Evolutionary conservation across 2,888 invertebrate genomes (phyloP).

Genomic region (Acanthosepion pharaonis): DNA sequence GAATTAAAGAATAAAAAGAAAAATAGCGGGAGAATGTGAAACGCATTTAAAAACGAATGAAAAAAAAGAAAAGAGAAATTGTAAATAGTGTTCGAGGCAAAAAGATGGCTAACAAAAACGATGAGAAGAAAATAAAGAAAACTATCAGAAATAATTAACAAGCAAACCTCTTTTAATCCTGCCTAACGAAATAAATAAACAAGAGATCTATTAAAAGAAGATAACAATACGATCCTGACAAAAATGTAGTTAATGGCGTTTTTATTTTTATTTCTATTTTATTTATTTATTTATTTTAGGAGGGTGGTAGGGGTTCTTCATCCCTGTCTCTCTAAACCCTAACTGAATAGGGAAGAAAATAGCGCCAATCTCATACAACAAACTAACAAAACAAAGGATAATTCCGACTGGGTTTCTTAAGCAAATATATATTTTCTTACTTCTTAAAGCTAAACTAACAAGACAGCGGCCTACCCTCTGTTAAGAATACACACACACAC

Average conservation of each 20-base stretch:
- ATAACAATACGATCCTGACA: not conserved
- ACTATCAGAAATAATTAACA: not conserved
- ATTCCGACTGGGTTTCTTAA: not conserved
- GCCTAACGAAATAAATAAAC: not conserved
- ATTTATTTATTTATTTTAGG: too few species aligned
- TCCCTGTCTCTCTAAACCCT: not conserved
- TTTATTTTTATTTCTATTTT: not conserved
- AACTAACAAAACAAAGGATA: not conserved
- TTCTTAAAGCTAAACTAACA: not conserved
- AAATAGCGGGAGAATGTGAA: too few species aligned
- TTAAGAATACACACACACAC: not conserved
- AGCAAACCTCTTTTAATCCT: not conserved
- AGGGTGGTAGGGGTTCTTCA: not conserved
- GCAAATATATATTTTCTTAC: not conserved
- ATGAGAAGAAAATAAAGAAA: not conserved
- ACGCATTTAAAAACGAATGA: too few species aligned
- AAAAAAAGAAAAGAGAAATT: too few species aligned
- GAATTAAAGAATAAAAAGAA: too few species aligned
- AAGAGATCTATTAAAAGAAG: not conserved
- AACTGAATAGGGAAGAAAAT: not conserved
- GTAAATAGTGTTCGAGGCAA: too few species aligned
- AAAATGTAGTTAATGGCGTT: not conserved
- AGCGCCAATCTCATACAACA: not conserved
- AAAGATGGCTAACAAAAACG: not conserved
- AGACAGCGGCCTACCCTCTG: not conserved